These are phyloP conservation scores for Melanophora roralis DNA, from an alignment of 2,888 invertebrate species.

Conservation along the genomic window DNA sequence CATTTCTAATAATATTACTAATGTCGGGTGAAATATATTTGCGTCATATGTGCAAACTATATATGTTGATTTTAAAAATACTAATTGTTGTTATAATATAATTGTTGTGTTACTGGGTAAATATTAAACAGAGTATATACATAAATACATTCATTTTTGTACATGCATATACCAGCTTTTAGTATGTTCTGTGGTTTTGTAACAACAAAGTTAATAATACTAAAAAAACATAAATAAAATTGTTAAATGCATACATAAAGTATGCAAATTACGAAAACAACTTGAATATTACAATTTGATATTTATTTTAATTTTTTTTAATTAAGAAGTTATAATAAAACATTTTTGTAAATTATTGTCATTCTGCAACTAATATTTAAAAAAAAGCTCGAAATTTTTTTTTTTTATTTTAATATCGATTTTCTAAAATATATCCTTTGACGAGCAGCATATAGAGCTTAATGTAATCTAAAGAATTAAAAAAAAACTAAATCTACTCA, in stretches of 20 bases:
- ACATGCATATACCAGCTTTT: background rate
- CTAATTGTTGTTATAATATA: conserved; percentile 36
- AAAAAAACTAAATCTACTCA: too few species aligned
- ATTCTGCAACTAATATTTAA: too few species aligned
- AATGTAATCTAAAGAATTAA: too few species aligned
- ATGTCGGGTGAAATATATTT: conserved; percentile 5
- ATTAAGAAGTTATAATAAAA: too few species aligned
- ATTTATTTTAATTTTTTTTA: too few species aligned
- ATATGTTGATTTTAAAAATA: conserved; percentile 33
- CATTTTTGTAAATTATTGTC: too few species aligned
- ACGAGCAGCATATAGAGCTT: too few species aligned
- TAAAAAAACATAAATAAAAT: conserved; percentile 2
- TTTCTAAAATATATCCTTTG: too few species aligned
- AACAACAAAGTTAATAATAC: conserved; percentile 12
- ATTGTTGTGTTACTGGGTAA: conserved; percentile 22
- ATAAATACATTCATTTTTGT: background rate
- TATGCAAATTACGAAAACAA: too few species aligned
- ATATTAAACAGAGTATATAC: background rate
- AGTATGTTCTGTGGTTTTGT: background rate
- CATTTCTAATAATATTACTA: conserved; percentile 21
- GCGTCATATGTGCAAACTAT: conserved; percentile 20
- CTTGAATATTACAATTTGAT: too few species aligned
- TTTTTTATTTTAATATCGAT: too few species aligned
- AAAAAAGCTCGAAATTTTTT: too few species aligned
- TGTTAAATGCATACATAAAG: background rate